Conservation (phyloP, 37 sponge, comb jelly and placozoan species). For the Beroe ovata region DNA sequence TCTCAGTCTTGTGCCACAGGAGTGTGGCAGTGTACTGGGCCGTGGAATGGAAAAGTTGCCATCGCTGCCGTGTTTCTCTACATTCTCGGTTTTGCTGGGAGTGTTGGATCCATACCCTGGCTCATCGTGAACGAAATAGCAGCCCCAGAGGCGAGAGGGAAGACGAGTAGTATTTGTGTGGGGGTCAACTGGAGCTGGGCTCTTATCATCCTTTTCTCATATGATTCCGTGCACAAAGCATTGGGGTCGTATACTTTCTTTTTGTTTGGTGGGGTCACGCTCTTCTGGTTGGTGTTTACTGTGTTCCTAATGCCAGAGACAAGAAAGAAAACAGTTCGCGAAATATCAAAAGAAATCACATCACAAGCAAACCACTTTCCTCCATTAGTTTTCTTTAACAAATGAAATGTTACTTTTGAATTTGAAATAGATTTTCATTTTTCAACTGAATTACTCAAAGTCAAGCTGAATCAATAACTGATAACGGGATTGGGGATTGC, state of each 20-base stretch:
- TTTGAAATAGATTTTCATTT: no score
- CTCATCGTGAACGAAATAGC: conserved; percentile 17
- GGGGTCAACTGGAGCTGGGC: conserved; percentile 20
- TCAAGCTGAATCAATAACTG: no score
- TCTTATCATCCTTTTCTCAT: neutral
- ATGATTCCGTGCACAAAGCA: neutral
- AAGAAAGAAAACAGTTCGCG: neutral
- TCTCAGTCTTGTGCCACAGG: conserved; percentile 14
- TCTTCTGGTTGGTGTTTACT: neutral
- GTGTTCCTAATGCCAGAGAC: neutral
- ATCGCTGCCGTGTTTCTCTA: conserved; percentile 43
- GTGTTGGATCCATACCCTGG: conserved; percentile 53
- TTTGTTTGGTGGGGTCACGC: neutral
- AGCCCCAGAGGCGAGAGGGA: neutral
- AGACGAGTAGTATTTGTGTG: conserved; percentile 13
- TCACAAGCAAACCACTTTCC: neutral
- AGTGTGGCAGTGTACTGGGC: neutral
- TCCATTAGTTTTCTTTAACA: neutral
- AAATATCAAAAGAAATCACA: neutral
- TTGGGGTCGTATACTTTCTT: conserved; percentile 28
- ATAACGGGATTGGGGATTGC: no score
- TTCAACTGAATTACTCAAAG: no score
- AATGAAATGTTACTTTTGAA: no score
- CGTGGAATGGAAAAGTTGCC: conserved; percentile 11
- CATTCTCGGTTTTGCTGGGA: conserved; percentile 25